Evolutionary conservation across 2,888 invertebrate species (phyloP).

Genomic region (Pocota personata): DNA sequence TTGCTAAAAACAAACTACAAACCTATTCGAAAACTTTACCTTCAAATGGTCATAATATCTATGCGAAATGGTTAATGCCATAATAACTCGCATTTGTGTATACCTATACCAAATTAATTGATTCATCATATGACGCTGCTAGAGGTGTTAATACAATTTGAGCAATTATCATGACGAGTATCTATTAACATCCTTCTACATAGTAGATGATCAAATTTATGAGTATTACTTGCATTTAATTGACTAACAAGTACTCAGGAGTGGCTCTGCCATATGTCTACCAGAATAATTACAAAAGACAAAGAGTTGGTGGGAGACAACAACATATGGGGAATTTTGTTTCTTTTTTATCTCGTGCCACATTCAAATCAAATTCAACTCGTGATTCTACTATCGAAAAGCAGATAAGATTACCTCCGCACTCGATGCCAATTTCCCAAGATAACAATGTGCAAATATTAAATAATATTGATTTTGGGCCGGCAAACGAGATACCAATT

Average conservation of each 20-base stretch:
- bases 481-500: background rate
- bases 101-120: background rate
- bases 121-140: background rate
- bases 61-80: background rate
- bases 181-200: background rate
- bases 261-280: background rate
- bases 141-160: constrained; percentile 16
- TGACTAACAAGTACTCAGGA: background rate
- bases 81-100: background rate
- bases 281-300: background rate
- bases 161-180: background rate
- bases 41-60: background rate
- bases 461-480: constrained; percentile 12
- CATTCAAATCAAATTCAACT: background rate
- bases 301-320: background rate
- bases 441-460: constrained; percentile 13
- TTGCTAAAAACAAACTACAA: background rate
- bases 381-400: constrained; percentile 7
- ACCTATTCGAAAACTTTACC: background rate
- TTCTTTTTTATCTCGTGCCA: background rate
- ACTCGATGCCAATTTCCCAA: background rate
- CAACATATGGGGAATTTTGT: too few species aligned
- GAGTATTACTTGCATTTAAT: background rate
- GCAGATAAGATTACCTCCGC: constrained; percentile 12
- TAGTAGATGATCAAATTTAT: background rate